Evolutionary conservation across 2,797 vertebrate species (phyloP).

Genomic region (Catostomus latipinnis): DNA sequence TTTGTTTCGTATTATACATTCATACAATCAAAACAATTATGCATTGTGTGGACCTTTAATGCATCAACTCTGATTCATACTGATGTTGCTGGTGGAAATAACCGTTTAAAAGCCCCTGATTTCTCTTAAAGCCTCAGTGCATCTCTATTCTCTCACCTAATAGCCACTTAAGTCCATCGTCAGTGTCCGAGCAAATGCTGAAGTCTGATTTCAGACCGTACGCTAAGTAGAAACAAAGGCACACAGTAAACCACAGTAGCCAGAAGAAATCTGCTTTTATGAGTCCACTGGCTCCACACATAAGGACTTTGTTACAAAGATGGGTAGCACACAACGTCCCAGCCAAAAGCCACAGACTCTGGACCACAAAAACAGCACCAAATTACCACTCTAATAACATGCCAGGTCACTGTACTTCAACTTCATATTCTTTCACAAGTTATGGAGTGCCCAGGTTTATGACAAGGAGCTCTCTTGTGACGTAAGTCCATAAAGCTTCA

Average conservation of each 20-base stretch:
- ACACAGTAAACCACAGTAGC: constrained; percentile 35
- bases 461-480: constrained; percentile 36
- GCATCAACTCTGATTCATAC: not conserved
- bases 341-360: constrained; percentile 32
- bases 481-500: constrained; percentile 47
- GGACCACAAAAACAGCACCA: constrained; percentile 3
- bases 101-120: constrained; percentile 13
- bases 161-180: constrained; percentile 17
- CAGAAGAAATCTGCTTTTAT: constrained; percentile 29
- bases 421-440: constrained; percentile 7
- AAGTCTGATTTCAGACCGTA: constrained; percentile 9
- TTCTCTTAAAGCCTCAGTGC: constrained; percentile 36
- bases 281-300: constrained; percentile 31
- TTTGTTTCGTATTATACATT: not conserved
- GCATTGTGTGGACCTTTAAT: not conserved
- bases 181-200: constrained; percentile 11
- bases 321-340: constrained; percentile 36
- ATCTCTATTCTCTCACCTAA: constrained; percentile 29
- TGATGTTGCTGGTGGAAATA: constrained; percentile 12
- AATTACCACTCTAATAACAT: constrained; percentile 25
- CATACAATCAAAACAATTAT: constrained; percentile 13
- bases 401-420: not conserved
- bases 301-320: constrained; percentile 38
- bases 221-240: constrained; percentile 26
- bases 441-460: constrained; percentile 25